Base-by-base conservation (phyloP, 2,888 invertebrate species). In the Drosophila phalerata region DNA sequence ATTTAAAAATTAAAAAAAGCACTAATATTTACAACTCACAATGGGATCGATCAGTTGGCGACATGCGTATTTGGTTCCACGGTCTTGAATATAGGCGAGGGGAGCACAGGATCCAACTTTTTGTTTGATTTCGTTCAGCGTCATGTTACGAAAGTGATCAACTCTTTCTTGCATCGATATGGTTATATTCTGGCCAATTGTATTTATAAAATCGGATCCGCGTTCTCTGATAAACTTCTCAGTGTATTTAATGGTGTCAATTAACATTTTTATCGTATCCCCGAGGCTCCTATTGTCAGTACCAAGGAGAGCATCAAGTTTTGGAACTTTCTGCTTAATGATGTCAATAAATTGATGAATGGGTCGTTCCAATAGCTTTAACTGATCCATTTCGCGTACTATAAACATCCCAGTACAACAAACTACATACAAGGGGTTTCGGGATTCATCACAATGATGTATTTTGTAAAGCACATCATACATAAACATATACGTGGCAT, bases 41-140 rank as follows among this genome's bases (percentile, higher is more conserved):
- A 75, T 69, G 9, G 74, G 74, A 57, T 63, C 52, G 17, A 73
- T 52, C 11, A 75, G 9, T 1, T 53, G 48, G 0, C 37, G 22
- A 32, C 74, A 74, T 4, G 58, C 28, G 8, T 42, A 40, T n/a
- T 48, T 42, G 0, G 38, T 49, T 11, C 19, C 49, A 2, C 43
- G 38, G 9, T 56, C 28, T 10, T 65, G 52, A 9, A 63, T 57
- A 25, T 47, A 37, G 8, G 55, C 32, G 0, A 70, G 22, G 2
- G 51, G 51, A 2, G 9, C 10, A 13, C 60, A 60, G 13, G 0
- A 19, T 1, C 60, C 60, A 9, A 60, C 32, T 0, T 15, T 43
- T 1, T 55, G 1, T 11, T 15, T 0, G 0, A 58, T 19, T n/a
- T 37, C n/a, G 5, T 3, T 19, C 0, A 19, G 5, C 1, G 15